Evolutionary conservation across 2,888 invertebrate species (phyloP).

Genomic region (Serrognathus titanus): DNA sequence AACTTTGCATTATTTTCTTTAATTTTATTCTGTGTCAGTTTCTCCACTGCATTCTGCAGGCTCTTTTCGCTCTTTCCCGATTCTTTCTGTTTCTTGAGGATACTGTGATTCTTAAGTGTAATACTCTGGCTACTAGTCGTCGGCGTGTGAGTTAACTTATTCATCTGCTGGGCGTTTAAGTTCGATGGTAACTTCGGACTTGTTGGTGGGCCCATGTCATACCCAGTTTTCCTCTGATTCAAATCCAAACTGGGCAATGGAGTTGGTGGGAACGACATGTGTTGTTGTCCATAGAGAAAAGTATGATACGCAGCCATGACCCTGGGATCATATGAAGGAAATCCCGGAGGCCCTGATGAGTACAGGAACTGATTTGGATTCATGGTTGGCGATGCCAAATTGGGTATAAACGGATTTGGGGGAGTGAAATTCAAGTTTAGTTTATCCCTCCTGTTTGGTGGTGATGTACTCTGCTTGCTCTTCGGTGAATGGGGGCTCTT

Average conservation of each 20-base stretch:
- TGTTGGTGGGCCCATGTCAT: conserved; percentile 17
- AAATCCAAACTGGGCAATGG: conserved; percentile 30
- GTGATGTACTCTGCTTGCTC: conserved; percentile 24
- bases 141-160: not conserved
- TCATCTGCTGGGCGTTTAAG: not conserved
- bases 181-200: conserved; percentile 20
- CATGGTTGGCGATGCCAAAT: conserved; percentile 43
- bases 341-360: conserved; percentile 38
- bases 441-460: conserved; percentile 33
- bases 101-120: conserved; percentile 6
- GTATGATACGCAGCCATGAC: conserved; percentile 46
- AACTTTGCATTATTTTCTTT: conserved; percentile 29
- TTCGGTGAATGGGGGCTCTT: conserved; percentile 46
- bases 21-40: conserved; percentile 41
- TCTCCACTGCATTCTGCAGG: conserved; percentile 43
- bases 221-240: conserved; percentile 33
- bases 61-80: conserved; percentile 40
- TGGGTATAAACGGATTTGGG: conserved; percentile 48
- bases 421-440: conserved; percentile 45
- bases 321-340: conserved; percentile 45
- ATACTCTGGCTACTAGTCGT: conserved; percentile 1
- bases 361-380: conserved; percentile 46
- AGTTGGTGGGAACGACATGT: conserved; percentile 34
- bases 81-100: conserved; percentile 24
- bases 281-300: conserved; percentile 33